Conservation (phyloP, 2,113 vertebrate species). For the Ondatra zibethicus region DNA sequence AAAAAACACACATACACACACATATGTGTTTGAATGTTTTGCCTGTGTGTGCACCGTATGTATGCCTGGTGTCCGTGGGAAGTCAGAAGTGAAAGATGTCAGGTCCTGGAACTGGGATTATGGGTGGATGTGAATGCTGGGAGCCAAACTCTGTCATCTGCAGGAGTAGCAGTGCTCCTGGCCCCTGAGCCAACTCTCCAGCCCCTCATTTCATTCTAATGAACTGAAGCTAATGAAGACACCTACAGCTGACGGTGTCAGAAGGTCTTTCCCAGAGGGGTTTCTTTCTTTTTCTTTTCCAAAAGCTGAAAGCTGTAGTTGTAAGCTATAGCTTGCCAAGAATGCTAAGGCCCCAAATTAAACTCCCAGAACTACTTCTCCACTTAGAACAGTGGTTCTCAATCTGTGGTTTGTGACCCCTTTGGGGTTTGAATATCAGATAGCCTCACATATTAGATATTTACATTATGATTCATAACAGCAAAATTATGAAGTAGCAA, state of each 20-base stretch:
- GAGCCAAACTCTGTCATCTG: neutral
- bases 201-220: neutral
- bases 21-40: neutral
- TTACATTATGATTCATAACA: neutral
- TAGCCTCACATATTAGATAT: neutral
- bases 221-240: neutral
- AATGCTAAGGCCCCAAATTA: neutral
- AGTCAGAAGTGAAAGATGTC: neutral
- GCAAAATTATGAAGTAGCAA: too few species aligned
- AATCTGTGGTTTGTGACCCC: neutral
- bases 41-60: neutral
- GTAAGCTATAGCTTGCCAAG: neutral
- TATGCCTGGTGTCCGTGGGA: neutral
- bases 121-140: neutral
- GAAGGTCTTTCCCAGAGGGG: neutral
- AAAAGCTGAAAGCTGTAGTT: neutral
- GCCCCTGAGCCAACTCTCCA: neutral
- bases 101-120: neutral
- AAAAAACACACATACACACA: neutral
- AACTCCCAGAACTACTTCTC: neutral
- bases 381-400: neutral
- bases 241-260: neutral
- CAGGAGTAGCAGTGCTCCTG: neutral
- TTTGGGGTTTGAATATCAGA: neutral
- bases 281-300: constrained; percentile 16